These are phyloP conservation scores for Ectropis crepuscularia DNA, from an alignment of 2,888 invertebrate genomes.

Conservation along the genomic window DNA sequence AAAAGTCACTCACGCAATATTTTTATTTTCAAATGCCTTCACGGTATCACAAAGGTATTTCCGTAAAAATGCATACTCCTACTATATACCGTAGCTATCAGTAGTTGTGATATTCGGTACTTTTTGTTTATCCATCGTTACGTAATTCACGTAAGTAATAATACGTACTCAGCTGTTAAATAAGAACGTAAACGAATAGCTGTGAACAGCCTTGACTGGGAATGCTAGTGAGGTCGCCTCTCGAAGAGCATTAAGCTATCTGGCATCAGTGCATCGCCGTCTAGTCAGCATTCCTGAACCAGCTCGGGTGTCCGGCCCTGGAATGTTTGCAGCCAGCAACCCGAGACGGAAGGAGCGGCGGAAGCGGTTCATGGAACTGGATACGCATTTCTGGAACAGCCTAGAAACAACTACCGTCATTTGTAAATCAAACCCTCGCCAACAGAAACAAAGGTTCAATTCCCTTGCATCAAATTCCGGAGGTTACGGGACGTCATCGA, in stretches of 20 bases:
- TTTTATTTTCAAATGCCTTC: too few relatives aligned
- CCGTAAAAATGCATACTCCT: too few relatives aligned
- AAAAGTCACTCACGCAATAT: too few relatives aligned
- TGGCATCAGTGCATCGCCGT: slow-evolving; percentile 65
- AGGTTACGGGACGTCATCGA: slow-evolving; percentile 42
- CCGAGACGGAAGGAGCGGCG: slow-evolving; percentile 84
- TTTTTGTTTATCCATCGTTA: too few relatives aligned
- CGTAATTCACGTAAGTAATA: too few relatives aligned
- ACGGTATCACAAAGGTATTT: too few relatives aligned
- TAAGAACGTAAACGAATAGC: not conserved
- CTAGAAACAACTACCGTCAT: slow-evolving; percentile 25
- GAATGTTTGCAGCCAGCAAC: slow-evolving; percentile 79
- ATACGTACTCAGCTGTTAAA: too few relatives aligned
- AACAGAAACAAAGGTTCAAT: slow-evolving; percentile 35
- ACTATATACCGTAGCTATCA: too few relatives aligned
- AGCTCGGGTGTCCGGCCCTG: slow-evolving; percentile 73
- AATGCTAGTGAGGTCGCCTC: slow-evolving; percentile 62
- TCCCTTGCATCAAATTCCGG: slow-evolving; percentile 33
- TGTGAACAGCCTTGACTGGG: slow-evolving; percentile 60
- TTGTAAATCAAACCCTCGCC: slow-evolving; percentile 45
- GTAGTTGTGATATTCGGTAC: too few relatives aligned
- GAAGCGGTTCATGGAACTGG: slow-evolving; percentile 81
- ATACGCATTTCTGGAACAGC: slow-evolving; percentile 49
- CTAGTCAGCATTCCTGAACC: slow-evolving; percentile 76
- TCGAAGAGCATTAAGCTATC: slow-evolving; percentile 75